These are phyloP conservation scores for Myotis daubentonii DNA, from an alignment of 2,797 vertebrate species.

Conservation along the genomic window DNA sequence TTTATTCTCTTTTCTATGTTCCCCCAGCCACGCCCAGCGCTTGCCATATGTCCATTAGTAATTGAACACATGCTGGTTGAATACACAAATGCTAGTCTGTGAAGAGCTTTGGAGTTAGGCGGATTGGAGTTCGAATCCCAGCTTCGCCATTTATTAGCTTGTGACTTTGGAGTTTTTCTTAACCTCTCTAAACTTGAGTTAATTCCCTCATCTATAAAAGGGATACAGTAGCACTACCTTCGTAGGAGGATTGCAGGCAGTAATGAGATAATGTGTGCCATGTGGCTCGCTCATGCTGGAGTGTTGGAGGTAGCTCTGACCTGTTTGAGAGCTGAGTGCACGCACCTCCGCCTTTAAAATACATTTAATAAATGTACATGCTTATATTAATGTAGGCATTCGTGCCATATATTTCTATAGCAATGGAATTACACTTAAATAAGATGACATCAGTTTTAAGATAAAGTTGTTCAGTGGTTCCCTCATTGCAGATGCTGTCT, in stretches of 20 bases:
- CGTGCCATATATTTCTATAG: background rate
- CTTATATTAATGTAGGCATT: background rate
- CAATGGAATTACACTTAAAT: background rate
- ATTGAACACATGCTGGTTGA: background rate
- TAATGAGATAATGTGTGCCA: background rate
- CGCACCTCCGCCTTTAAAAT: background rate
- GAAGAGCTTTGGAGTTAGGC: background rate
- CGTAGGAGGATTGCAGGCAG: background rate
- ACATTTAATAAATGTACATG: background rate
- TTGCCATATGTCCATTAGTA: background rate
- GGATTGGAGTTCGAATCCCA: background rate
- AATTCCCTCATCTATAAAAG: background rate
- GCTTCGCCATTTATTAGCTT: background rate
- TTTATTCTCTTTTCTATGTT: background rate
- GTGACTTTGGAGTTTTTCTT: background rate
- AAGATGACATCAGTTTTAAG: background rate
- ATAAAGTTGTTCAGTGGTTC: background rate
- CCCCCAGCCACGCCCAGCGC: background rate
- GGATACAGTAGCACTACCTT: too few relatives aligned
- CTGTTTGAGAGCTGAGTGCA: background rate
- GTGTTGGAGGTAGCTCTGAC: background rate
- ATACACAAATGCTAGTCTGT: background rate
- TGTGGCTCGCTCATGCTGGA: background rate
- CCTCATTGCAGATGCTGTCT: background rate
- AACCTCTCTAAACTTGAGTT: background rate